Evolutionary conservation across 2,797 vertebrate species (phyloP).

Genomic region (Sebastes melanostomus): DNA sequence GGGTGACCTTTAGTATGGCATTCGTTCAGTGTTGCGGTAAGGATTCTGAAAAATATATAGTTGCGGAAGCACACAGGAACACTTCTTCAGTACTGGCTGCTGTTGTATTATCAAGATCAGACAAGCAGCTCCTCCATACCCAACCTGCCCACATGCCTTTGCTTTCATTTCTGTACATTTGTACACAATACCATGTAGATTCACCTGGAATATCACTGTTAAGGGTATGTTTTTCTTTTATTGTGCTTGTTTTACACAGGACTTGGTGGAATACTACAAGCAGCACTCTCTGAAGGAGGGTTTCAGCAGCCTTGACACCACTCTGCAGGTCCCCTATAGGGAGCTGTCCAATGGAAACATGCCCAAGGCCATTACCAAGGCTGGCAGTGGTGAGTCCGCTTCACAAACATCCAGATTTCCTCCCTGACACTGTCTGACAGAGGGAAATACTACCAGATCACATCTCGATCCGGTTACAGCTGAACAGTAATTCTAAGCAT

Average conservation of each 20-base stretch:
- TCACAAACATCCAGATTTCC: conserved; percentile 39
- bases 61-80: too few relatives aligned
- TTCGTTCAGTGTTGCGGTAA: too few relatives aligned
- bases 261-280: conserved; percentile 92
- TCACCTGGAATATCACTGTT: background rate
- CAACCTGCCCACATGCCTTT: background rate
- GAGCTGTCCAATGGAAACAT: conserved; percentile 81
- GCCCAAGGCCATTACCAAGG: conserved; percentile 79
- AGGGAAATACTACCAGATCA: conserved; percentile 31
- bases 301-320: conserved; percentile 93
- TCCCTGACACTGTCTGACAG: conserved; percentile 37
- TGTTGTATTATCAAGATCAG: background rate
- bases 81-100: background rate
- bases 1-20: too few relatives aligned
- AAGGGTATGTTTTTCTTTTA: background rate
- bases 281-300: conserved; percentile 94
- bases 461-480: conserved; percentile 11
- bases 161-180: conserved; percentile 3
- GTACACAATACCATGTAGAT: background rate
- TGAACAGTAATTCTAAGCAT: conserved; percentile 19
- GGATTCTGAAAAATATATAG: accelerated
- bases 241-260: conserved; percentile 77
- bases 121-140: background rate
- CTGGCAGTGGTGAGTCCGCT: conserved; percentile 85
- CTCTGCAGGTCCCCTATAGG: conserved; percentile 90